Percentiles rank a stretch among this genome's conserved stretches.
Conservation (phyloP, 2,888 invertebrate genomes). For the Lepidonotus clava region DNA sequence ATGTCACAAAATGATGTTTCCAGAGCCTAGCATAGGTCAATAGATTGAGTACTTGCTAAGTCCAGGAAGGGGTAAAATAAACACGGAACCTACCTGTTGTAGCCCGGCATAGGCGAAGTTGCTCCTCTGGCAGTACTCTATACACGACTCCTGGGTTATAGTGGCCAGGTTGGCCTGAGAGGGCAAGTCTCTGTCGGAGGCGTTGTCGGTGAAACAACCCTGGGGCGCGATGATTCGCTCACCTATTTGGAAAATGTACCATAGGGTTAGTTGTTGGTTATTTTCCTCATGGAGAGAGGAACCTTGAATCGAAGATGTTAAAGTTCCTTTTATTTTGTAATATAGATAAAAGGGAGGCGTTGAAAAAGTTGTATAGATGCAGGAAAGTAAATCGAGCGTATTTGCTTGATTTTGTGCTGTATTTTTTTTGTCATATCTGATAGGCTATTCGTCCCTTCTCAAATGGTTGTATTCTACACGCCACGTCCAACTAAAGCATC, state of each 20-base stretch:
- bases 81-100: not conserved
- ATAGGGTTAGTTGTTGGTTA: not conserved
- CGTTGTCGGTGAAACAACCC: slow-evolving; percentile 29
- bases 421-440: no score
- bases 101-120: not conserved
- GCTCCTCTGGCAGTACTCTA: not conserved
- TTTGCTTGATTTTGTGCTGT: no score
- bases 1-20: not conserved
- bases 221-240: not conserved
- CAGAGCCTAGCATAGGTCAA: not conserved
- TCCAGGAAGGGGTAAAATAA: not conserved
- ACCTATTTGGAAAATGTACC: not conserved
- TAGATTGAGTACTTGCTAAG: not conserved
- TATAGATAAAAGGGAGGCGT: no score
- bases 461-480: no score
- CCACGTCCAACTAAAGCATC: no score
- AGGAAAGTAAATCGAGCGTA: no score
- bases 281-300: no score
- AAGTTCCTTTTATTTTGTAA: no score
- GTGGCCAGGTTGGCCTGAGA: not conserved
- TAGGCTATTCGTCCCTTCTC: no score
- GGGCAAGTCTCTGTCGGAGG: not conserved
- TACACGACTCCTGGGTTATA: not conserved
- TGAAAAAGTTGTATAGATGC: no score
- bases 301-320: no score